Evolutionary conservation across 2,888 invertebrate genomes (phyloP).

Genomic region (Orthosia cruda): DNA sequence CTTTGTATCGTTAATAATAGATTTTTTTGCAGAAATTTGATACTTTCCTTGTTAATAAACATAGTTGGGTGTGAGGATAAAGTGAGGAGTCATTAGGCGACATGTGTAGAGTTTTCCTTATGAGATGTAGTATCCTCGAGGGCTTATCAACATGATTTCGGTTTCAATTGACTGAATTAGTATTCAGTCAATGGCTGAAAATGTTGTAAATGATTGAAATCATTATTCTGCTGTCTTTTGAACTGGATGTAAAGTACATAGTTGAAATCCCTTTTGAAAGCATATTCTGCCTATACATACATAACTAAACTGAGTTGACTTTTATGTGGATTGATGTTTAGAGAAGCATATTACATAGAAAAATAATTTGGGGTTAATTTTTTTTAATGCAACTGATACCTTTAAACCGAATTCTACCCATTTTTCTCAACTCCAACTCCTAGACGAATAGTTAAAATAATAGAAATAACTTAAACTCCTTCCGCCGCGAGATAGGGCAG

Average conservation of each 20-base stretch:
- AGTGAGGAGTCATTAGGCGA: neutral
- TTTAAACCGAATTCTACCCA: no score
- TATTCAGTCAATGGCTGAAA: no score
- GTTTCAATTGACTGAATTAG: neutral
- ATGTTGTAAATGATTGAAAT: neutral
- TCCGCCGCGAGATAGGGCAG: constrained; percentile 40
- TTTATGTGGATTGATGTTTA: no score
- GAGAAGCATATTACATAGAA: no score
- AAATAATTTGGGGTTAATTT: no score
- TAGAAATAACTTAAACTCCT: constrained; percentile 33
- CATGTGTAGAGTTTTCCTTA: neutral
- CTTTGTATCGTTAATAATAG: constrained; percentile 26
- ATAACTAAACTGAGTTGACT: no score
- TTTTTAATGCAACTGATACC: no score
- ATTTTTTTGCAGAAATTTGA: constrained; percentile 29
- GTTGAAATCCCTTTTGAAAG: no score
- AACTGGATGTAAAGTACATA: no score
- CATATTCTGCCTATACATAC: no score
- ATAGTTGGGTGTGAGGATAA: constrained; percentile 32
- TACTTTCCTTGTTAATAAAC: constrained; percentile 35
- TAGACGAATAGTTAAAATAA: constrained; percentile 41
- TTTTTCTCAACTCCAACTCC: neutral
- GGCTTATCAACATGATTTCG: neutral
- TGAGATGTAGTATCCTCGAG: neutral
- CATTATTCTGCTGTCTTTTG: neutral